A percentile compares a stretch with the other conserved stretches of the same genome.
These are phyloP conservation scores for Orius laevigatus DNA, from an alignment of 1,140 invertebrate genomes.

Conservation along the genomic window DNA sequence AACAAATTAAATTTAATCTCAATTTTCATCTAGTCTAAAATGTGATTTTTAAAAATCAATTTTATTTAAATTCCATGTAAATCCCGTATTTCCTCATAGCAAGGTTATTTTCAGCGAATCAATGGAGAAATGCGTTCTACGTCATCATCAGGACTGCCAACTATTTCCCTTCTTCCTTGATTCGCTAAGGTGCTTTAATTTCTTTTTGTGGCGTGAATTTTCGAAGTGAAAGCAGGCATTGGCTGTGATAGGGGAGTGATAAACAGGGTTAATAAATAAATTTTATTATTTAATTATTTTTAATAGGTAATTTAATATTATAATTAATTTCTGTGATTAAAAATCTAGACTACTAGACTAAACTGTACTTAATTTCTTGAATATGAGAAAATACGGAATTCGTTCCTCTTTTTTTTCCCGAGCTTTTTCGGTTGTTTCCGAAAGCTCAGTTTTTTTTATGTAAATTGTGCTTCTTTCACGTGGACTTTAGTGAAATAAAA, in stretches of 20 bases:
- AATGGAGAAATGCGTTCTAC: no score
- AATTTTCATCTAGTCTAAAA: slow-evolving; percentile 4
- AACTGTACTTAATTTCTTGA: slow-evolving; percentile 10
- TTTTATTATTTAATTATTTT: no score
- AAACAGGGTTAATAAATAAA: slow-evolving; percentile 7
- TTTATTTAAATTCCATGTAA: no score
- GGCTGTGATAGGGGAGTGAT: slow-evolving; percentile 10
- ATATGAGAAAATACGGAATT: slow-evolving; percentile 18
- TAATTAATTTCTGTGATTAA: neutral
- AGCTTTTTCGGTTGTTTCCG: no score
- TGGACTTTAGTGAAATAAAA: no score
- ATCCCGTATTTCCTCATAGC: slow-evolving; percentile 17
- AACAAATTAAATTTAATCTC: slow-evolving; percentile 7
- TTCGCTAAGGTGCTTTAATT: no score
- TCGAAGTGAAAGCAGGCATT: neutral
- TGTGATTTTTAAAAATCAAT: neutral
- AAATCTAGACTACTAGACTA: slow-evolving; percentile 3
- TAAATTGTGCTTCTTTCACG: slow-evolving; percentile 1
- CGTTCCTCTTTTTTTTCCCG: no score
- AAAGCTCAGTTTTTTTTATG: slow-evolving; percentile 1
- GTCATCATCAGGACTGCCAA: no score
- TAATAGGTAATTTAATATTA: no score
- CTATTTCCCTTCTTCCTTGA: no score
- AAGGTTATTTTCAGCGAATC: slow-evolving; percentile 4
- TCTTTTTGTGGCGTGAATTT: no score